Conservation (phyloP, 2,113 vertebrate species). For the Ptilorrhoa leucosticta region DNA sequence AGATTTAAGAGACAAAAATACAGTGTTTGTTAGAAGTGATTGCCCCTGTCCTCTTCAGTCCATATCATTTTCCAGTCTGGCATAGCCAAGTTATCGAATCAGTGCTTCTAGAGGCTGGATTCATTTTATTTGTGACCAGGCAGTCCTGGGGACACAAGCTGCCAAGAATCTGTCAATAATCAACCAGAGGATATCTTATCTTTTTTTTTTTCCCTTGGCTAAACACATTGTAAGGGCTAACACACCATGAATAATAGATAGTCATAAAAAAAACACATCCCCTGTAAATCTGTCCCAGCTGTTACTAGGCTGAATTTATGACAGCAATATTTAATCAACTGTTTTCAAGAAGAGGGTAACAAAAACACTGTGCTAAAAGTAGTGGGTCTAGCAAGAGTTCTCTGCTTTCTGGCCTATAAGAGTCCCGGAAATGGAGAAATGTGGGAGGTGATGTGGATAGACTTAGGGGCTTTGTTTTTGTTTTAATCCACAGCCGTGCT, state of each 20-base stretch:
- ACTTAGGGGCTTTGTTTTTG: not conserved
- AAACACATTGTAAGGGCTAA: conserved; percentile 59
- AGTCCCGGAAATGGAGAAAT: not conserved
- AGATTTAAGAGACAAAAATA: not conserved
- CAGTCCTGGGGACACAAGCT: not conserved
- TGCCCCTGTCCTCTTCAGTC: not conserved
- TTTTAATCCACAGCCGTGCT: not conserved
- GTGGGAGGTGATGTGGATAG: not conserved
- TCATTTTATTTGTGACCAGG: conserved; percentile 40
- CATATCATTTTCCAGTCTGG: not conserved
- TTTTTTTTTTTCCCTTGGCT: conserved; percentile 33
- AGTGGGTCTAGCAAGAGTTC: not conserved
- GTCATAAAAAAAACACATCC: conserved; percentile 33
- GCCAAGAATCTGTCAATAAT: conserved; percentile 66
- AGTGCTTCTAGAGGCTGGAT: conserved; percentile 18
- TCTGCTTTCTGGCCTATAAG: not conserved
- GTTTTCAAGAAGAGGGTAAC: conserved; percentile 30
- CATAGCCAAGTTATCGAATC: not conserved
- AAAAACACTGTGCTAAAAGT: not conserved
- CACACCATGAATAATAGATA: conserved; percentile 59
- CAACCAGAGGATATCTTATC: conserved; percentile 58
- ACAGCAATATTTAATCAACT: conserved; percentile 35
- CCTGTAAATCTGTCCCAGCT: conserved; percentile 62
- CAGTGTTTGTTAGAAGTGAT: not conserved
- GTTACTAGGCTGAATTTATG: conserved; percentile 62